phyloP scores from a whole-genome alignment of 2,113 vertebrate genomes.

The Hypanus sabinus region DNA sequence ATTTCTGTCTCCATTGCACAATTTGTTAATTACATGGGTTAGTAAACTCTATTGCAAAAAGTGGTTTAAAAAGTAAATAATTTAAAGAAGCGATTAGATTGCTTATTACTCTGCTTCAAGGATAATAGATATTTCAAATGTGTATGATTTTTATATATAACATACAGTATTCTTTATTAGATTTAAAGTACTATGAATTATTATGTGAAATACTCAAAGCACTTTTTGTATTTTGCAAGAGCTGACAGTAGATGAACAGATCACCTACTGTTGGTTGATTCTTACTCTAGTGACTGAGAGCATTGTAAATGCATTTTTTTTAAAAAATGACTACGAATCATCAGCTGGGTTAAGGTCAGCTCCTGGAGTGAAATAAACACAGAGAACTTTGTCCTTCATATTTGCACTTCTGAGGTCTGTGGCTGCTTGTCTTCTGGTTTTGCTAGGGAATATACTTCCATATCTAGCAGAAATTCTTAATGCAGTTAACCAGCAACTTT shows the following conservation, averaged over 20 bases:
- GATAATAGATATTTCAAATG: not conserved
- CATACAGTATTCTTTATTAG: not conserved
- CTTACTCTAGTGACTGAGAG: not conserved
- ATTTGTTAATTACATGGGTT: not conserved
- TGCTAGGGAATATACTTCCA: not conserved
- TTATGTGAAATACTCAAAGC: not conserved
- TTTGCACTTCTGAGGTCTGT: not conserved
- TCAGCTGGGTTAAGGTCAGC: slow-evolving; percentile 6
- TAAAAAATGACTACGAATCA: not conserved
- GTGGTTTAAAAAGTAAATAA: not conserved
- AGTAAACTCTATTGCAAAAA: not conserved
- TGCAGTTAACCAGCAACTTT: not conserved
- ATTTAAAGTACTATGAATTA: not conserved
- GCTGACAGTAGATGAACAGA: not conserved
- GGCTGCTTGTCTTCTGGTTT: not conserved
- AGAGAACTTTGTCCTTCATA: not conserved
- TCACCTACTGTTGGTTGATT: not conserved
- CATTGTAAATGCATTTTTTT: not conserved
- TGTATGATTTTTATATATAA: not conserved
- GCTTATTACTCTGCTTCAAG: not conserved
- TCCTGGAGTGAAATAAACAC: not conserved
- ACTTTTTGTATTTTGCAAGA: not conserved
- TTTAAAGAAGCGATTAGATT: slow-evolving; percentile 27
- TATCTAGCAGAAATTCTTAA: not conserved
- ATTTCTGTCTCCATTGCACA: not conserved